Evolutionary conservation across 2,113 vertebrate species (phyloP), one percentile per base, ranked within the genome.

Genomic region (Asarcornis scutulata): DNA sequence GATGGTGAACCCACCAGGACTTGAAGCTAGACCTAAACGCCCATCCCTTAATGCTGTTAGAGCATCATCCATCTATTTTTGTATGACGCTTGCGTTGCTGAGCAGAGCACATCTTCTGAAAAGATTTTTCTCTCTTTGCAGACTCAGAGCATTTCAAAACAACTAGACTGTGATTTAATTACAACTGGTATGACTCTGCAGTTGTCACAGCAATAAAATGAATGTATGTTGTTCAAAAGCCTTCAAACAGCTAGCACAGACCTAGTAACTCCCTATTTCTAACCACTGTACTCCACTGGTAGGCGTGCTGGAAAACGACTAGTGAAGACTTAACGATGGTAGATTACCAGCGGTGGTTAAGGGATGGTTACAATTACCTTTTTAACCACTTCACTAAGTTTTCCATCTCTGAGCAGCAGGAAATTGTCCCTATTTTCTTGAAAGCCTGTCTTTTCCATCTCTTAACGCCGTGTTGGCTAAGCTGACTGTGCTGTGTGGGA

Each of bases 171-270:
- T 76, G 78, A 91, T 26, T 9, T 38, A 69, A 59, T 76, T 67
- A 52, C 31, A 46, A 64, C 55, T 73, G 17, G 17, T 63, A 71
- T 52, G 55, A 83, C 59, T 63, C 88, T 85, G 44, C 74, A 71
- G 63, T 72, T 93, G 78, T 67, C 82, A 91, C 16, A 83, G 63
- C 92, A 94, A 80, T 74, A 58, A 87, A 87, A 78, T 55, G n/a
- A 94, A 58, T 29, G 68, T 36, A 34, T 2, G 18, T 67, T 53
- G 52, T 73, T 56, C 16, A 92, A 92, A 81, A 75, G 4, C 32
- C 29, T 68, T 74, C 13, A 75, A 75, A 69, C 34, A 76, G 68
- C 53, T 34, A 75, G 32, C 25, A 36, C 21, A 79, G 58, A 72
- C 60, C 13, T 31, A 67, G 5, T 12, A 38, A 72, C 59, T 60